Evolutionary conservation across 2,888 invertebrate species (phyloP).

Genomic region (Agrochola lota): DNA sequence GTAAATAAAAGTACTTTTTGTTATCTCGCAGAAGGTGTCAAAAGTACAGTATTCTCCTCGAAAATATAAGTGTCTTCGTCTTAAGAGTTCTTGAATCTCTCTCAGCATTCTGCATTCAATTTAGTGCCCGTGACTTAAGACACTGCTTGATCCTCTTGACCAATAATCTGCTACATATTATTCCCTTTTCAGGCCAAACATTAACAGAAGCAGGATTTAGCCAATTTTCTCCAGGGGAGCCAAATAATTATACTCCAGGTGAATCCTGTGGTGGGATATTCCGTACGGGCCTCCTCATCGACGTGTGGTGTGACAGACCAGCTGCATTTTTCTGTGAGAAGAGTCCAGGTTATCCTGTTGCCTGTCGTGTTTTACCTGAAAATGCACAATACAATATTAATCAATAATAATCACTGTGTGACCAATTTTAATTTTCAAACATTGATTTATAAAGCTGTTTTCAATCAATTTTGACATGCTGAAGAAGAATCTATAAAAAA

Average conservation of each 20-base stretch:
- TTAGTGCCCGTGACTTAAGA: background rate
- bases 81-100: background rate
- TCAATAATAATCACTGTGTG: background rate
- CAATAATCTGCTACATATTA: background rate
- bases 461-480: no score
- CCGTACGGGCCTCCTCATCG: background rate
- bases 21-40: no score
- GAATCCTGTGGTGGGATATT: slow-evolving; percentile 13
- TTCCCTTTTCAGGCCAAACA: slow-evolving; percentile 18
- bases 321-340: slow-evolving; percentile 24
- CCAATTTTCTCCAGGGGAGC: background rate
- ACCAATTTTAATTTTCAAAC: no score
- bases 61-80: background rate
- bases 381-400: background rate
- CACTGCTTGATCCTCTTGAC: no score
- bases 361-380: background rate
- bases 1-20: no score
- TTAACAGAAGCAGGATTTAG: slow-evolving; percentile 22
- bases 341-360: background rate
- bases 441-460: no score
- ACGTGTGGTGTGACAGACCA: slow-evolving; percentile 15
- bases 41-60: background rate
- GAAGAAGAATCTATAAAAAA: no score
- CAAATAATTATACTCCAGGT: background rate
- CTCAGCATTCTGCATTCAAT: background rate